These are phyloP conservation scores for Nixonia krombeini DNA, from an alignment of 1,140 invertebrate species.

Conservation along the genomic window DNA sequence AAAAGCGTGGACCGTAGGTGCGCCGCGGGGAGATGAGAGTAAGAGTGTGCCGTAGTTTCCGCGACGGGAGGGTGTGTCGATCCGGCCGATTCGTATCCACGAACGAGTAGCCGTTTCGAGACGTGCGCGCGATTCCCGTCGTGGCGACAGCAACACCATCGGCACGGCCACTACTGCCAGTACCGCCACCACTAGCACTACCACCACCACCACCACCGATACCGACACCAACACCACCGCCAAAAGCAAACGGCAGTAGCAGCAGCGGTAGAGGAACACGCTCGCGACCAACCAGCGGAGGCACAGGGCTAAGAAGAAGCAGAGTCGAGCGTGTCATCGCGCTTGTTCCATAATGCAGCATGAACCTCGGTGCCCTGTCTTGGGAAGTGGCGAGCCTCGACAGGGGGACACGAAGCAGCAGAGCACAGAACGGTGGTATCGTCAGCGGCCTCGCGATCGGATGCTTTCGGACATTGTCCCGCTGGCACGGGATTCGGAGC, in stretches of 20 bases:
- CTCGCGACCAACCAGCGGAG: constrained; percentile 3
- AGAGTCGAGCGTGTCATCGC: constrained; percentile 49
- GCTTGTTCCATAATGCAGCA: constrained; percentile 68
- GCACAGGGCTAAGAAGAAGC: constrained; percentile 30
- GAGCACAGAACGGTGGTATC: constrained; percentile 30
- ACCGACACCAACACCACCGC: no score
- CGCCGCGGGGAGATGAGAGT: constrained; percentile 16
- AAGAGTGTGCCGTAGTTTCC: constrained; percentile 39
- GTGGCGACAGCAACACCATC: constrained; percentile 6
- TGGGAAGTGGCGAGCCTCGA: constrained; percentile 65
- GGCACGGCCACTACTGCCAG: constrained; percentile 1
- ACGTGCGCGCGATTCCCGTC: not conserved
- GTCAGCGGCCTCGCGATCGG: constrained; percentile 37
- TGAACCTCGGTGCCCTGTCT: constrained; percentile 66
- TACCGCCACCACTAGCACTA: no score
- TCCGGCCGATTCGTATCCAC: not conserved
- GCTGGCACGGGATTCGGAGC: constrained; percentile 33
- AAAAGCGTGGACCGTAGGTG: constrained; percentile 7
- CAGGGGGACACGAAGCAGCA: constrained; percentile 56
- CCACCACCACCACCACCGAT: no score
- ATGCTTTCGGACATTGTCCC: constrained; percentile 42
- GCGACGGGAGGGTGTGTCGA: constrained; percentile 43
- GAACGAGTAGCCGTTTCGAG: not conserved
- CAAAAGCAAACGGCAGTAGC: no score
- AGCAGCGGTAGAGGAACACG: no score